These are phyloP conservation scores for Ceryle rudis DNA, from an alignment of 2,797 vertebrate genomes.

Conservation along the genomic window DNA sequence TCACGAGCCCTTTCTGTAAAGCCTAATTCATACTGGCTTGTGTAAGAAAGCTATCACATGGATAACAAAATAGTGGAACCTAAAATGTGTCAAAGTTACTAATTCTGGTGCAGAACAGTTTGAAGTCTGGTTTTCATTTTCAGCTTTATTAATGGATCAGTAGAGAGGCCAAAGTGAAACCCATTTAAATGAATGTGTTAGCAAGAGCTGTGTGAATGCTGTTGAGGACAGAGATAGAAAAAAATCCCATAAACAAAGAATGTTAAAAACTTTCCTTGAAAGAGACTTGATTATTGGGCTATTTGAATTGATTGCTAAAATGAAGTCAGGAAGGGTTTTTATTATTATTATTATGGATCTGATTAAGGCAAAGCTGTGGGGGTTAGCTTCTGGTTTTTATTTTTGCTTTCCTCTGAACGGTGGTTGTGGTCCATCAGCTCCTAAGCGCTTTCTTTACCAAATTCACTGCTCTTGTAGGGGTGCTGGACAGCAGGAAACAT, in stretches of 20 bases:
- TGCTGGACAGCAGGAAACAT: background rate
- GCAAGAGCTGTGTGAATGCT: background rate
- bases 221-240: background rate
- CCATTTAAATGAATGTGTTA: background rate
- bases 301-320: background rate
- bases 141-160: background rate
- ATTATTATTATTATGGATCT: background rate
- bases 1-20: background rate
- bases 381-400: background rate
- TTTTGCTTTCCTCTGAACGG: background rate
- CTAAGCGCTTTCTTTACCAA: background rate
- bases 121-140: conserved; percentile 6
- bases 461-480: background rate
- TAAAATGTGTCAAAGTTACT: background rate
- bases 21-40: background rate
- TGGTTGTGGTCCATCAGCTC: background rate
- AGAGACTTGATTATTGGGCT: background rate
- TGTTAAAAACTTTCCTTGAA: background rate
- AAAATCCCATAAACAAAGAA: background rate
- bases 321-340: background rate
- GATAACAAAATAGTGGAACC: background rate
- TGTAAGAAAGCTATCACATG: background rate
- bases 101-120: background rate
- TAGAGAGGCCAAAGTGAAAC: background rate
- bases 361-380: background rate